A percentile compares a stretch with the other conserved stretches of the same genome.
These are phyloP conservation scores for Desmophyllum pertusum DNA, from an alignment of 92 coral and sea anemone genomes.

Conservation along the genomic window DNA sequence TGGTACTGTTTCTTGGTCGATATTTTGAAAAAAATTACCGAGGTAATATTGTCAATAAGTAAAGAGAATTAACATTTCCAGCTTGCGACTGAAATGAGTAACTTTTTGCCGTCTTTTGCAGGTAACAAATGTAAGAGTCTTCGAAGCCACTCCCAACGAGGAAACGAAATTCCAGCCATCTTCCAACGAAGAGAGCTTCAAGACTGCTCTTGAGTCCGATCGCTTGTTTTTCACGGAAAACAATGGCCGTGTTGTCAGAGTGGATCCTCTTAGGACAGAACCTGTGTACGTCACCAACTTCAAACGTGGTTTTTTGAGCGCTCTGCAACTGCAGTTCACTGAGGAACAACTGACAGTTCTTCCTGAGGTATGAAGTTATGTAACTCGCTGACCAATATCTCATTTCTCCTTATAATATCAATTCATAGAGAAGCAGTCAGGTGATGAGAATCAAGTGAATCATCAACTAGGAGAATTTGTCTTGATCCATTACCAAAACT, in stretches of 20 bases:
- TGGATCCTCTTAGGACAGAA: conserved; percentile 27
- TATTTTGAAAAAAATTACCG: too few relatives aligned
- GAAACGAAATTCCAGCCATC: conserved; percentile 38
- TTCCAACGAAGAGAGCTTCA: conserved; percentile 45
- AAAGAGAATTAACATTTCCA: not conserved
- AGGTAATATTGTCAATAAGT: not conserved
- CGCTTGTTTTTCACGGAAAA: conserved; percentile 38
- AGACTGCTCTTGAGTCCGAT: conserved; percentile 43
- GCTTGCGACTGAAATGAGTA: not conserved
- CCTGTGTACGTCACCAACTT: conserved; percentile 64
- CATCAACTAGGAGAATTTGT: not conserved
- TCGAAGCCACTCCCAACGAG: conserved; percentile 44
- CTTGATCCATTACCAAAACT: not conserved
- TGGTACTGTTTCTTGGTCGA: too few relatives aligned
- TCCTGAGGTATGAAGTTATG: conserved; percentile 39
- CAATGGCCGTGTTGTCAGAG: conserved; percentile 45
- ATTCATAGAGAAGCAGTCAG: not conserved
- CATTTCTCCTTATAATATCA: not conserved
- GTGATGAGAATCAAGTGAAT: not conserved
- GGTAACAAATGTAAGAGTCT: conserved; percentile 59
- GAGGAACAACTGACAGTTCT: conserved; percentile 37
- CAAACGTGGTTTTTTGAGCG: conserved; percentile 74
- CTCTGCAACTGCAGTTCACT: conserved; percentile 69
- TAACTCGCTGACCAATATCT: not conserved
- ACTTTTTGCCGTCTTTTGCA: not conserved